Conservation (phyloP, 2,888 invertebrate species). For the Mythimna vitellina region DNA sequence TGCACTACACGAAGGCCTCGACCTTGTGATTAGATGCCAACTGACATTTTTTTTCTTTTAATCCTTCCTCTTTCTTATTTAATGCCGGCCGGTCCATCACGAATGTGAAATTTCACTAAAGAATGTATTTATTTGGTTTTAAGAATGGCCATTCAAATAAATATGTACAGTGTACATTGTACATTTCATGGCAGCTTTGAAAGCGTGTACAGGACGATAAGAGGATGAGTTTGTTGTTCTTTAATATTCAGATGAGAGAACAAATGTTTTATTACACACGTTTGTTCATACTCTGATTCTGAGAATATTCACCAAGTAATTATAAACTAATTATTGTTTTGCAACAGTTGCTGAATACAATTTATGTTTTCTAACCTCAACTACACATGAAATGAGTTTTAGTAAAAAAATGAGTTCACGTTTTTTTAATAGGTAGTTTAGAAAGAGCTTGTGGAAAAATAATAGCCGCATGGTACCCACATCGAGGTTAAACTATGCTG, state of each 20-base stretch:
- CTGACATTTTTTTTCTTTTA: too few relatives aligned
- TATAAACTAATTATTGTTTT: constrained; percentile 55
- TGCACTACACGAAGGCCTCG: not conserved
- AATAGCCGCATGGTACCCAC: too few relatives aligned
- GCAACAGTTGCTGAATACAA: constrained; percentile 45
- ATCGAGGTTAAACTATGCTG: too few relatives aligned
- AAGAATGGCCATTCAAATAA: too few relatives aligned
- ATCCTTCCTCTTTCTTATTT: too few relatives aligned
- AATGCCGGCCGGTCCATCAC: too few relatives aligned
- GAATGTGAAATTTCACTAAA: too few relatives aligned
- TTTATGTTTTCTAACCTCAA: constrained; percentile 43
- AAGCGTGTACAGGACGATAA: not conserved
- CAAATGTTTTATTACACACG: constrained; percentile 24
- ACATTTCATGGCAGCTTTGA: too few relatives aligned
- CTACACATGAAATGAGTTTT: constrained; percentile 35
- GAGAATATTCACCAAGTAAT: constrained; percentile 37
- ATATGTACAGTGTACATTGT: too few relatives aligned
- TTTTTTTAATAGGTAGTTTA: not conserved
- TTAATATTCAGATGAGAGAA: constrained; percentile 6
- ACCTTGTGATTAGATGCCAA: not conserved
- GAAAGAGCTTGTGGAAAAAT: too few relatives aligned
- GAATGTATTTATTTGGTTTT: too few relatives aligned
- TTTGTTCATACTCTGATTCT: constrained; percentile 22
- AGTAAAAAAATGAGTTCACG: constrained; percentile 23
- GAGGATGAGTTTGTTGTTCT: constrained; percentile 16